phyloP scores from a whole-genome alignment of 1,140 invertebrate genomes.

The Copidosoma floridanum region DNA sequence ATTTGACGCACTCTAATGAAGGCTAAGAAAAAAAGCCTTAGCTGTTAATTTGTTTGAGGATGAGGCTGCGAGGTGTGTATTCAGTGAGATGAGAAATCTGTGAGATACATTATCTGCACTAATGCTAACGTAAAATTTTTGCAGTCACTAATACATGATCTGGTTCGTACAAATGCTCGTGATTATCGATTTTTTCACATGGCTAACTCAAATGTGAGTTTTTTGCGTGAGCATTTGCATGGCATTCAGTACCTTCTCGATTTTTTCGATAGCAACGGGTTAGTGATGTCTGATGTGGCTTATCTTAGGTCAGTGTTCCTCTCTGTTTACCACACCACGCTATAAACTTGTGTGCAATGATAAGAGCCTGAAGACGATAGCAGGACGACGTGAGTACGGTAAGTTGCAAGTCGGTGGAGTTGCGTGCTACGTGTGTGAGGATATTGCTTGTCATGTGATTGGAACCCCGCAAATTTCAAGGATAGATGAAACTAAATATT shows the following conservation, averaged over 20 bases:
- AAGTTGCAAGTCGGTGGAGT: not conserved
- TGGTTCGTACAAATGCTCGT: no score
- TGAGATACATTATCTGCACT: no score
- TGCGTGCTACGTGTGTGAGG: not conserved
- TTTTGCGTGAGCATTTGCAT: not conserved
- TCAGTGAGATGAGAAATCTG: no score
- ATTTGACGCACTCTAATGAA: no score
- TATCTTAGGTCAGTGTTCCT: not conserved
- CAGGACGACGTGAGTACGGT: not conserved
- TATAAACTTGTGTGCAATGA: not conserved
- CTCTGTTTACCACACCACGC: not conserved
- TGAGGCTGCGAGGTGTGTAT: no score
- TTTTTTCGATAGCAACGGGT: not conserved
- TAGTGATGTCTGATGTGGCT: not conserved
- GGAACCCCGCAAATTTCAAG: not conserved
- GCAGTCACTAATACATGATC: no score
- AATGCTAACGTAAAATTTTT: no score
- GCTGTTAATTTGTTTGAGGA: no score
- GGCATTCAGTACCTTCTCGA: not conserved
- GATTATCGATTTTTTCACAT: no score
- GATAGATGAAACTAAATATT: not conserved
- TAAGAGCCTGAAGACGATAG: not conserved
- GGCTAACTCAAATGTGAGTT: not conserved
- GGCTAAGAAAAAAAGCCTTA: no score
- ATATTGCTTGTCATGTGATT: not conserved